Conservation (phyloP, 2,888 invertebrate genomes). For the Achlya flavicornis region DNA sequence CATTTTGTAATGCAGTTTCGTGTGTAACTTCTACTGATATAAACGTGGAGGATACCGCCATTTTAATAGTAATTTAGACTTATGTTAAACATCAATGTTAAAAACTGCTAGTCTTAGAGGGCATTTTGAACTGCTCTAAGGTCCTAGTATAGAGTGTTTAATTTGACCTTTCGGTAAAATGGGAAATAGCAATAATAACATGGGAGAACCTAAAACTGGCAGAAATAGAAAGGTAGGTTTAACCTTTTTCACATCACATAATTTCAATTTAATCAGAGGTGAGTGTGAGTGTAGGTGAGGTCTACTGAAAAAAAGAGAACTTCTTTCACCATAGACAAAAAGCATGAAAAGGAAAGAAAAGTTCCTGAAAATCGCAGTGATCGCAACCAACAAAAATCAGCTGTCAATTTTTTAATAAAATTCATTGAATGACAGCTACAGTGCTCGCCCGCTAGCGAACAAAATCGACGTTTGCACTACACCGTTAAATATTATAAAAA, state of each 20-base stretch:
- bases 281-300: too few relatives aligned
- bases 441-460: neutral
- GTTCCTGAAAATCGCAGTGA: neutral
- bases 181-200: neutral
- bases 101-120: too few relatives aligned
- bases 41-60: neutral
- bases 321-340: neutral
- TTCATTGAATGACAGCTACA: neutral
- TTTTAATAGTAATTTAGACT: neutral
- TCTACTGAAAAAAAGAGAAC: neutral
- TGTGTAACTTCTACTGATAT: neutral
- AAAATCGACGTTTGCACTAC: conserved; percentile 1
- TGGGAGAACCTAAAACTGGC: neutral
- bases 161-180: neutral
- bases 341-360: neutral
- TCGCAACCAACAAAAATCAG: neutral
- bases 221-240: neutral
- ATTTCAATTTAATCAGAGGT: neutral
- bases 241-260: neutral
- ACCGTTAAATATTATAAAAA: neutral
- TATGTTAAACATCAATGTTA: too few relatives aligned
- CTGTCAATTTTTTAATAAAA: neutral
- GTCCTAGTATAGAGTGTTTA: neutral
- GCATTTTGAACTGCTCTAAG: too few relatives aligned
- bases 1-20: neutral